Evolutionary conservation across 2,113 vertebrate genomes (phyloP).

Genomic region (Panurus biarmicus): DNA sequence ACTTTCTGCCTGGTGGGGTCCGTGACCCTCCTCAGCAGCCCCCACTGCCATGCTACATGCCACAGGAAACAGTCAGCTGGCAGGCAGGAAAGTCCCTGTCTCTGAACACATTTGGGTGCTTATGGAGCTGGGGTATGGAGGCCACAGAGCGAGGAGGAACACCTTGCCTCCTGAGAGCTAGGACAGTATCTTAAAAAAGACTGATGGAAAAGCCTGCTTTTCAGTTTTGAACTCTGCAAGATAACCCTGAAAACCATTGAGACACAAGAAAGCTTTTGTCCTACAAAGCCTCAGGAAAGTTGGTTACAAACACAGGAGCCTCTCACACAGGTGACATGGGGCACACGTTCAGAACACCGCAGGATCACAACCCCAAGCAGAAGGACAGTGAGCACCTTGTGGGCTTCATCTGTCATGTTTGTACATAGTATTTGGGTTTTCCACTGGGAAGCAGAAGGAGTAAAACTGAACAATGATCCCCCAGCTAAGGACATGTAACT

Average conservation of each 20-base stretch:
- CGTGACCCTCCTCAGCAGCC: not conserved
- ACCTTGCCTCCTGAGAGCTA: not conserved
- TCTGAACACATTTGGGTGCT: not conserved
- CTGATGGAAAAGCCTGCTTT: not conserved
- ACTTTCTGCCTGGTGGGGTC: not conserved
- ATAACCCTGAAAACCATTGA: not conserved
- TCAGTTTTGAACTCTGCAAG: not conserved
- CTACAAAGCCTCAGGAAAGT: not conserved
- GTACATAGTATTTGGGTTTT: not conserved
- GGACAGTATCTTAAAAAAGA: not conserved
- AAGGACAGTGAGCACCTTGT: not conserved
- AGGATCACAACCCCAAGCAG: not conserved
- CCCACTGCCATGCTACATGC: fast-evolving
- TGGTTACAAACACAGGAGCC: not conserved
- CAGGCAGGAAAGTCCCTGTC: not conserved
- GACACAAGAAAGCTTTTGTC: not conserved
- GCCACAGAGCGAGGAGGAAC: fast-evolving
- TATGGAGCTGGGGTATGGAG: not conserved
- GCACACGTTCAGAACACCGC: fast-evolving
- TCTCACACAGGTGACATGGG: not conserved
- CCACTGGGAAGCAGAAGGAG: not conserved
- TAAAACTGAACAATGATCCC: not conserved
- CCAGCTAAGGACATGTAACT: not conserved
- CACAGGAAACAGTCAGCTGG: not conserved
- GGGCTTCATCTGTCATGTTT: not conserved